Base-by-base conservation (phyloP, 2,113 vertebrate species). In the Neotoma lepida region DNA sequence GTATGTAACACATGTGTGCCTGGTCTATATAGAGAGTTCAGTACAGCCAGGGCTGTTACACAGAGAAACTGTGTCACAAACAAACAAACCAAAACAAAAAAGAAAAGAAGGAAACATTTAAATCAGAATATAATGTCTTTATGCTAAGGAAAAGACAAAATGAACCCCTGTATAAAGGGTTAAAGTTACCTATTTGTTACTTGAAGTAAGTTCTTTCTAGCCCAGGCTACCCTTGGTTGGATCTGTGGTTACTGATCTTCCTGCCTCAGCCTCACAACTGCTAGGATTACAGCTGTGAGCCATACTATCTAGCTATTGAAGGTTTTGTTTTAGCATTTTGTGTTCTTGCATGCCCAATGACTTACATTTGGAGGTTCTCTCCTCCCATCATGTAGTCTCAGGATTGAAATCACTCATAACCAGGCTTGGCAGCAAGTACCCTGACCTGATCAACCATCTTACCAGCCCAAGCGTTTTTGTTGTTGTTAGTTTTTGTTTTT, bases 61-160 rank as follows among this genome's bases (percentile, higher is more conserved):
- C 64, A 66, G 30, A 68, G 66, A 35, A 68, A 68, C 33, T 14
- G 1, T 66, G 64, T 66, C 12, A 66, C 12, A 66, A 66, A 66
- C 28, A 68, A 35, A 68, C 28, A 63, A 28, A 26, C 26, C 51
- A 61, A 61, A 28, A 26, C 26, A 10, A 61, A 61, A 28, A 63
- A 63, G 14, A 35, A 63, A 63, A 63, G 9, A 63, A 54, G 58
- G 89, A 89, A 86, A 39, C 51, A 73, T 89, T 95, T 88, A 94
- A 64, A 86, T 95, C 13, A 68, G 26, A 81, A 94, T 66, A 26
- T 74, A 80, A 71, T 63, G 22, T 70, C 71, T 92, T 80, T 88
- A 0, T 49, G 87, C 89, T 85, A 61, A 61, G 13, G 24, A 61
- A n/a, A 56, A 41, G n/a, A 39, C n/a, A 41, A 46, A 70, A 64